Conservation (phyloP, 2,113 vertebrate genomes). For the Tiliqua scincoides region DNA sequence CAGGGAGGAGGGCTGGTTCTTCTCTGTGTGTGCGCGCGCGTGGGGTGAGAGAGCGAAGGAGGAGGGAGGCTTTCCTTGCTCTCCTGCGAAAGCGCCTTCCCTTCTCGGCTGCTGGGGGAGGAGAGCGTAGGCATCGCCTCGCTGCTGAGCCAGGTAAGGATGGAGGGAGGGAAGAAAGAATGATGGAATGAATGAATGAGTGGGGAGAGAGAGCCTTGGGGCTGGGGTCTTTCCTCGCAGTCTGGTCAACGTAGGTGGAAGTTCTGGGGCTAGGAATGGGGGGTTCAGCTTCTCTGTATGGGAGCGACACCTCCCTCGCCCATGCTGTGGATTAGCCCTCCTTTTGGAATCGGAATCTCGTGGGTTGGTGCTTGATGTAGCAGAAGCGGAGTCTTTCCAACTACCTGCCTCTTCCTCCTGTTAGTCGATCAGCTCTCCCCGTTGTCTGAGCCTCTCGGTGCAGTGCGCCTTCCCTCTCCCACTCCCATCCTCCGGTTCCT, state of each 20-base stretch:
- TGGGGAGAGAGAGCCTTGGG: no score
- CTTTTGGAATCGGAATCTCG: background rate
- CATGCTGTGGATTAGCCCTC: background rate
- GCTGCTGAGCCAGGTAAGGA: slow-evolving; percentile 34
- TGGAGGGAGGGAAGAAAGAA: fast-evolving
- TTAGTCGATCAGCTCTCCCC: slow-evolving; percentile 7
- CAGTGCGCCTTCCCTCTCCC: background rate
- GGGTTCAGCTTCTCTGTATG: background rate
- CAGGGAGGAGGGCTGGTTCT: background rate
- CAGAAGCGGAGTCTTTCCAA: background rate
- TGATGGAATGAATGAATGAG: background rate
- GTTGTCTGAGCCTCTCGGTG: no score
- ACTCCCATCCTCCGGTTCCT: background rate
- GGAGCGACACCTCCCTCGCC: background rate
- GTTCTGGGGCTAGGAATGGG: background rate
- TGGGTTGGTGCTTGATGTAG: background rate
- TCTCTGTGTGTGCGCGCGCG: no score
- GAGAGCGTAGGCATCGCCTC: background rate
- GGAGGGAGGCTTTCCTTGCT: background rate
- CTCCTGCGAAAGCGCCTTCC: background rate
- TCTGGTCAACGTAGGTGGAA: background rate
- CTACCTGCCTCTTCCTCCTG: slow-evolving; percentile 35
- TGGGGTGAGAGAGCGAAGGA: background rate
- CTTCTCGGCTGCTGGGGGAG: background rate
- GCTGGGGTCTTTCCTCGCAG: background rate